Percentiles rank a stretch among this genome's conserved stretches.
Conservation (phyloP, 1,140 invertebrate species). For the Temnothorax longispinosus region DNA sequence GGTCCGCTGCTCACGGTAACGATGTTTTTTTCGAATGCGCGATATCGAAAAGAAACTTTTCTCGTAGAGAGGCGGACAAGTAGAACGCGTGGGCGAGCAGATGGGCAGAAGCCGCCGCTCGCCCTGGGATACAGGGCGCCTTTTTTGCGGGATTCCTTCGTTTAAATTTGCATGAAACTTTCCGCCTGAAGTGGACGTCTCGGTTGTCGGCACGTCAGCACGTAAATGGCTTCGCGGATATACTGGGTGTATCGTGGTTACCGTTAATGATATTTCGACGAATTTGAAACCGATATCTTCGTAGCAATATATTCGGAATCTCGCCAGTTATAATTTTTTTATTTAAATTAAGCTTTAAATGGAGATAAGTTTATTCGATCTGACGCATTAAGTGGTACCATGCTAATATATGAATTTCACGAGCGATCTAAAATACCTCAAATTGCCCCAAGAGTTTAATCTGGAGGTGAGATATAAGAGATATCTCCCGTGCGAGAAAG, state of each 20-base stretch:
- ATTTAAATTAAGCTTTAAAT: not conserved
- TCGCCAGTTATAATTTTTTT: not conserved
- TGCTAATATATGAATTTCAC: not conserved
- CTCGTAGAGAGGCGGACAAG: constrained; percentile 35
- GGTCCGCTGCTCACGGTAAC: constrained; percentile 54
- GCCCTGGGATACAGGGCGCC: not conserved
- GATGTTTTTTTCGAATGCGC: constrained; percentile 52
- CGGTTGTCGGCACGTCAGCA: constrained; percentile 27
- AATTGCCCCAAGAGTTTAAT: not conserved
- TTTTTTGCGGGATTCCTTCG: constrained; percentile 33
- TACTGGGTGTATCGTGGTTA: not conserved
- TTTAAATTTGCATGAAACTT: constrained; percentile 57
- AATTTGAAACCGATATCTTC: constrained; percentile 10
- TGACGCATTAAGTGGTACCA: not conserved
- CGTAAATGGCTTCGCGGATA: constrained; percentile 26
- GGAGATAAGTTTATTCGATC: not conserved
- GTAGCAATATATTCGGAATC: not conserved
- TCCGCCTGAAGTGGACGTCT: constrained; percentile 26
- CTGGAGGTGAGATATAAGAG: not conserved
- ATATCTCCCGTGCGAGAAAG: not conserved
- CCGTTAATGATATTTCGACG: constrained; percentile 1
- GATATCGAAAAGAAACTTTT: constrained; percentile 60
- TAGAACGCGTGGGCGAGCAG: constrained; percentile 41
- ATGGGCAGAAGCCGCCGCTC: constrained; percentile 41
- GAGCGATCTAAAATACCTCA: not conserved